Base-by-base conservation (phyloP, 2,888 invertebrate species). In the Neoascia interrupta region DNA sequence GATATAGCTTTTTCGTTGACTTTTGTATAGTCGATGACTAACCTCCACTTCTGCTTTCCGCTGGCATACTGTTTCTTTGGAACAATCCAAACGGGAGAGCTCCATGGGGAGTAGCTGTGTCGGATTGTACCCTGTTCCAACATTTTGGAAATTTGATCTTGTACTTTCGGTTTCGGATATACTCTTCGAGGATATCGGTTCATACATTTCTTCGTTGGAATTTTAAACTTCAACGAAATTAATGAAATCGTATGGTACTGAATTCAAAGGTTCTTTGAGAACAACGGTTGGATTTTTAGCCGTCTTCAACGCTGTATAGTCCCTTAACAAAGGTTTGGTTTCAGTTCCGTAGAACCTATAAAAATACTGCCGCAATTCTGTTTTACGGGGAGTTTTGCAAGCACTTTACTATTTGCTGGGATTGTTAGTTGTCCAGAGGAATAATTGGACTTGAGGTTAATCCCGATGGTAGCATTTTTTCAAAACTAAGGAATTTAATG, bases 1-100 rank as follows among this genome's bases (percentile, higher is more conserved):
- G 43, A 26, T 3, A 45, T 45, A 0, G 69, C 43, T 36, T 26
- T 53, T 10, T 60, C 51, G 2, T 60, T 69, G 0, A 69, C 3
- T n/a, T 70, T 70, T 8, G 61, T 26, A n/a, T 47, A 54, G 5
- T 70, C 61, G 0, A 70, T 70, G 0, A 60, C 70, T 5, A 70
- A 2, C 37, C 47, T 23, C 61, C 61, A 61, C 3, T 45, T 61
- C 3, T 60, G 23, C 26, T 36, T 28, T n/a, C 49, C 49, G 26
- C 26, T 47, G 36, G 45, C 26, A 13, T 66, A 47, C 10, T 13
- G 15, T 19, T 68, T 68, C 37, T 68, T 49, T n/a, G 37, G 47
- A 15, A 66, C 66, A 23, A 66, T 56, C 56, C 56, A 66, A 2
- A 56, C 47, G 2, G 66, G 54, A 11, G 56, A 56, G 23, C 47